phyloP scores from a whole-genome alignment of 2,888 invertebrate species.

The Erebia palarica region DNA sequence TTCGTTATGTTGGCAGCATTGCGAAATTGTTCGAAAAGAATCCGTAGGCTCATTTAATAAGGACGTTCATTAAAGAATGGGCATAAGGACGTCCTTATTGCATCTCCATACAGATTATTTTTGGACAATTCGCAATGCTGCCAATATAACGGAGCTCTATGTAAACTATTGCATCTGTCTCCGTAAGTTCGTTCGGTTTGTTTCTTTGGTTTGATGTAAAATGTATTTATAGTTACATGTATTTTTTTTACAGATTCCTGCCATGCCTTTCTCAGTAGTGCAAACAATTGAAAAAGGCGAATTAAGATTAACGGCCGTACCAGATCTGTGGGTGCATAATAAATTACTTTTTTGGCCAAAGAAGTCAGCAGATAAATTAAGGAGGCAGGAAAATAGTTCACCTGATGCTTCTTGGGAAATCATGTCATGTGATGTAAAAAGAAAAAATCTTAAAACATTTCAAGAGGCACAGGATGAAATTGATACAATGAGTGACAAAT shows the following conservation, averaged over 20 bases:
- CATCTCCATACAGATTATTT: background rate
- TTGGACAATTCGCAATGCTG: slow-evolving; percentile 10
- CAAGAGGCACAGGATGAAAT: no score
- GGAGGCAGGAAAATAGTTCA: slow-evolving; percentile 5
- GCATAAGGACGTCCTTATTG: background rate
- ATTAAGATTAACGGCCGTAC: no score
- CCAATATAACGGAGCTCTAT: background rate
- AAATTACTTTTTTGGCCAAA: no score
- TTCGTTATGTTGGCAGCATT: slow-evolving; percentile 9
- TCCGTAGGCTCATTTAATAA: slow-evolving; percentile 9
- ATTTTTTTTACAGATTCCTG: background rate
- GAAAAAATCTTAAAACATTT: no score
- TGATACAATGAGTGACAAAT: no score
- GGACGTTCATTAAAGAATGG: slow-evolving; percentile 10
- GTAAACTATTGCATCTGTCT: slow-evolving; percentile 9
- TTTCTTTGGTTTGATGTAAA: slow-evolving; percentile 10
- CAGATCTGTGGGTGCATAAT: no score
- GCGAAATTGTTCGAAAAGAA: slow-evolving; percentile 8
- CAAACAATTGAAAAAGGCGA: no score
- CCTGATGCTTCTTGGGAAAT: slow-evolving; percentile 10
- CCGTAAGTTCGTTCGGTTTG: slow-evolving; percentile 9
- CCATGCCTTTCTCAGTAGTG: no score
- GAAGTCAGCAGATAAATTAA: no score
- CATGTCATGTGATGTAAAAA: slow-evolving; percentile 1
- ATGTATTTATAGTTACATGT: slow-evolving; percentile 10